Conservation (phyloP, 2,113 vertebrate genomes). For the Mohoua ochrocephala region DNA sequence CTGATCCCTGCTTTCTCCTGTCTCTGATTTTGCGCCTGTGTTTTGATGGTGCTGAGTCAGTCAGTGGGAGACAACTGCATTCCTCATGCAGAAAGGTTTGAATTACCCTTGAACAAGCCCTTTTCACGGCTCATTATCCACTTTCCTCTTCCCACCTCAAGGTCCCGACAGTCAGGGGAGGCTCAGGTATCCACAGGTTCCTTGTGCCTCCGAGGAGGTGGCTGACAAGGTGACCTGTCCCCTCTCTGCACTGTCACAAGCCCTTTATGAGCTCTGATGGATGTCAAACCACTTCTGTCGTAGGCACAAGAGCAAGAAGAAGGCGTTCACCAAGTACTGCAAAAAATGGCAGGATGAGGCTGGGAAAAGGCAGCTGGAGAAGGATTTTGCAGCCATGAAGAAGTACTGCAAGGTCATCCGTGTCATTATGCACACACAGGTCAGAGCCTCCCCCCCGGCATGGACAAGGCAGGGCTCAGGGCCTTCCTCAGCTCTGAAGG, state of each 20-base stretch:
- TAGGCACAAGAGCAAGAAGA: conserved; percentile 83
- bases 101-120: neutral
- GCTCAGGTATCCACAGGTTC: neutral
- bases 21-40: neutral
- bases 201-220: neutral
- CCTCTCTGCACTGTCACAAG: neutral
- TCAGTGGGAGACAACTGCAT: conserved; percentile 11
- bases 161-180: neutral
- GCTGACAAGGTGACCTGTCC: neutral
- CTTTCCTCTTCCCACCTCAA: neutral
- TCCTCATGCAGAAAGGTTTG: neutral
- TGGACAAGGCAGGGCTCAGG: neutral
- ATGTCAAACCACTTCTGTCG: neutral
- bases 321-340: conserved; percentile 80
- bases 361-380: conserved; percentile 77
- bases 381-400: conserved; percentile 77
- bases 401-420: conserved; percentile 82
- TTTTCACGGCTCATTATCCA: neutral
- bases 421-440: conserved; percentile 82
- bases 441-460: neutral
- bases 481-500: neutral
- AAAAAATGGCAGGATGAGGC: conserved; percentile 75
- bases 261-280: neutral
- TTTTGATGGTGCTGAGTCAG: conserved; percentile 9
- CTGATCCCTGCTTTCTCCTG: neutral